These are phyloP conservation scores for Palythoa grandis DNA, from an alignment of 92 coral and sea anemone genomes.

Conservation along the genomic window DNA sequence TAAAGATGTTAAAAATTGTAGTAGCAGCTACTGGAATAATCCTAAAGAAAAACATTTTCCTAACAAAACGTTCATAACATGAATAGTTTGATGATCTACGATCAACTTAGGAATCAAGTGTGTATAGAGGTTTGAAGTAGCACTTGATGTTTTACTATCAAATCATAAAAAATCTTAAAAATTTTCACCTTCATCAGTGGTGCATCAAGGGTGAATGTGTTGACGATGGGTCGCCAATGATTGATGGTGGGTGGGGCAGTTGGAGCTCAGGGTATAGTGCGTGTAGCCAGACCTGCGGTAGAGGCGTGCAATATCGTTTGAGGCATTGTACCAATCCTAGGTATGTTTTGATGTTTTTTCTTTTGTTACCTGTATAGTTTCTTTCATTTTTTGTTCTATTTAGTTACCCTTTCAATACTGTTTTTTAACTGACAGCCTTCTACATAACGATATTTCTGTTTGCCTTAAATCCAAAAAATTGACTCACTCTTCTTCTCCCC, in stretches of 20 bases:
- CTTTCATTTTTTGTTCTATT: not conserved
- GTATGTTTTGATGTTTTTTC: constrained; percentile 18
- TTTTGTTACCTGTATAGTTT: not conserved
- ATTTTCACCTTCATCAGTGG: constrained; percentile 63
- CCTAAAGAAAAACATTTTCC: too few relatives aligned
- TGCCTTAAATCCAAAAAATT: too few relatives aligned
- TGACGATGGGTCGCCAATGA: constrained; percentile 78
- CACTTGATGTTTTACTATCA: too few relatives aligned
- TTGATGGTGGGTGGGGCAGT: constrained; percentile 82
- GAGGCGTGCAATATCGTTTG: constrained; percentile 75
- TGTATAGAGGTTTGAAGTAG: too few relatives aligned
- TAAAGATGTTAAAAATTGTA: too few relatives aligned
- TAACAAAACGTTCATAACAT: too few relatives aligned
- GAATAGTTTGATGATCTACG: too few relatives aligned
- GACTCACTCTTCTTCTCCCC: not conserved
- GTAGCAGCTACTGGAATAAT: too few relatives aligned
- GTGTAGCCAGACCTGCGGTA: constrained; percentile 76
- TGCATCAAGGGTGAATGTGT: constrained; percentile 87
- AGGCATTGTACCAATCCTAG: constrained; percentile 78
- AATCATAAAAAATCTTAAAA: too few relatives aligned
- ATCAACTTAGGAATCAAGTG: too few relatives aligned
- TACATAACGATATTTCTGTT: too few relatives aligned
- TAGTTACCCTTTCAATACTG: not conserved
- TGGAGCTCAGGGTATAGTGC: constrained; percentile 69
- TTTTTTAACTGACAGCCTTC: not conserved